These are phyloP conservation scores for Leptinotarsa tumamoca DNA, from an alignment of 2,888 invertebrate genomes.

Conservation along the genomic window DNA sequence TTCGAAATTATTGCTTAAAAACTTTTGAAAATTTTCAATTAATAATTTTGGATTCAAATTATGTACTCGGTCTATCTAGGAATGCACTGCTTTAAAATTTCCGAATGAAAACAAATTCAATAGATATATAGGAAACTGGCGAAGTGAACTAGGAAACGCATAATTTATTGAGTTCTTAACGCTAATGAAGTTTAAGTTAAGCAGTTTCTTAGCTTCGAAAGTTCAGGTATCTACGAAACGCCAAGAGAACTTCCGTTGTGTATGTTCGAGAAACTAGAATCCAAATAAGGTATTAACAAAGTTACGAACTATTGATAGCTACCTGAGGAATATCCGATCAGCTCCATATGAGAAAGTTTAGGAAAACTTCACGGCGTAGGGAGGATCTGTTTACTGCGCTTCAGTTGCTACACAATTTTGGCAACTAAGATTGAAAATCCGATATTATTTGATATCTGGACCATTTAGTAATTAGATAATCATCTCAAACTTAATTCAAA, in stretches of 20 bases:
- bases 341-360: background rate
- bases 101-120: background rate
- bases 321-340: conserved; percentile 15
- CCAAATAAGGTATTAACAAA: conserved; percentile 10
- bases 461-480: no score
- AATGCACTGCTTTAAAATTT: background rate
- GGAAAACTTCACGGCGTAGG: background rate
- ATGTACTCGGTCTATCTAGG: background rate
- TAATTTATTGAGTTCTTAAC: background rate
- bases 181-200: conserved; percentile 8
- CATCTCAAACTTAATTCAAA: no score
- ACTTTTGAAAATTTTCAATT: no score
- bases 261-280: conserved; percentile 2
- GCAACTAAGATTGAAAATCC: background rate
- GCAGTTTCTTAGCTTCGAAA: conserved; percentile 6
- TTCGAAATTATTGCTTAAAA: no score
- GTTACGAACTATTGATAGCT: conserved; percentile 8
- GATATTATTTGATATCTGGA: background rate
- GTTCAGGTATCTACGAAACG: conserved; percentile 2
- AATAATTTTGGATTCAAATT: no score
- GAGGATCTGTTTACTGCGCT: background rate
- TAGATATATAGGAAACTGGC: background rate
- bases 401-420: background rate
- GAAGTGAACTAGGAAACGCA: background rate
- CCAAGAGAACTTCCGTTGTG: background rate